phyloP scores from a whole-genome alignment of 2,888 invertebrate genomes.

The Dicycla oo region DNA sequence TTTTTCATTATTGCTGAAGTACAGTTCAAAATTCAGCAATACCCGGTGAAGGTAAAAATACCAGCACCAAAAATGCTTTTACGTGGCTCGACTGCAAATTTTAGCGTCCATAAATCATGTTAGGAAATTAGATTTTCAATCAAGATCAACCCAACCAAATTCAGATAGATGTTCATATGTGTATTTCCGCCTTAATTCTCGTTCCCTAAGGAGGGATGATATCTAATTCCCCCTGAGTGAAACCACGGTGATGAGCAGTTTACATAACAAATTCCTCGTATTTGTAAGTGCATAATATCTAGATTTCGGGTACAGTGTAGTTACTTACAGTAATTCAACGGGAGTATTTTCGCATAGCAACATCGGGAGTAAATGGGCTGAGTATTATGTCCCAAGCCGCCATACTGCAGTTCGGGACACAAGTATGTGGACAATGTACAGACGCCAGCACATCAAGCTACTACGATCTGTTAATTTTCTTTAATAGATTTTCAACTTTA shows the following conservation, averaged over 20 bases:
- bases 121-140: constrained; percentile 57
- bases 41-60: neutral
- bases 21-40: neutral
- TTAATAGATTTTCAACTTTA: no score
- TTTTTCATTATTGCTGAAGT: neutral
- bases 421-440: no score
- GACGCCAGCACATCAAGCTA: no score
- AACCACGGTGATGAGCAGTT: constrained; percentile 49
- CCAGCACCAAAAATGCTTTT: constrained; percentile 4
- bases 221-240: constrained; percentile 51
- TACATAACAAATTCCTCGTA: constrained; percentile 45
- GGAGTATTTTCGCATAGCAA: neutral
- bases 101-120: constrained; percentile 48
- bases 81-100: constrained; percentile 19
- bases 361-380: accelerated
- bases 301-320: constrained; percentile 8
- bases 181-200: constrained; percentile 46
- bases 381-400: no score
- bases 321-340: neutral
- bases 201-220: constrained; percentile 41
- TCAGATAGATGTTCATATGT: constrained; percentile 48
- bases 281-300: constrained; percentile 44
- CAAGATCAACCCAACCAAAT: constrained; percentile 56
- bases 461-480: no score
- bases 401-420: neutral